Conservation (phyloP, 2,888 invertebrate genomes). For the Pandemis corylana region DNA sequence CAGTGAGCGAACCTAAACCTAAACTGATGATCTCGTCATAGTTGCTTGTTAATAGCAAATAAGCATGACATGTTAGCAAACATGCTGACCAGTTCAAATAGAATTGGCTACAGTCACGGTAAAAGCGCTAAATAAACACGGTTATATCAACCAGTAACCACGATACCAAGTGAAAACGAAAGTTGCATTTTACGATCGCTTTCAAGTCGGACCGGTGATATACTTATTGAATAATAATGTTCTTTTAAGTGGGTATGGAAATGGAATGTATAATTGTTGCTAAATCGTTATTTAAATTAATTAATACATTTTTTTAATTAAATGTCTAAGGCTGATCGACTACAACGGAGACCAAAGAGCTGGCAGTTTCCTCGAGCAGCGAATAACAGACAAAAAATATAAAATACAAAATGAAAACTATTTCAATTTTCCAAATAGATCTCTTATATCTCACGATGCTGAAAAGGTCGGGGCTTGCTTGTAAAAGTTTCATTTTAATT, state of each 20-base stretch:
- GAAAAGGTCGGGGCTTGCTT: no score
- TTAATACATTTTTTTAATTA: no score
- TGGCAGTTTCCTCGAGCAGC: no score
- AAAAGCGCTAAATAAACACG: conserved; percentile 21
- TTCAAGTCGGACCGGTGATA: conserved; percentile 11
- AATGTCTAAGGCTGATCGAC: no score
- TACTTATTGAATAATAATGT: conserved; percentile 31
- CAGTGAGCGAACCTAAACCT: no score
- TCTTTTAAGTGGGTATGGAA: conserved; percentile 6
- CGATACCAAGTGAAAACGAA: conserved; percentile 31
- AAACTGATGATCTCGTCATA: no score
- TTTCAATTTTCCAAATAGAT: no score
- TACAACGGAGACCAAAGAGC: no score
- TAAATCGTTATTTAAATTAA: not conserved
- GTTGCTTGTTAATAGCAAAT: not conserved
- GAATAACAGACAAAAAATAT: no score
- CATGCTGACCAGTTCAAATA: not conserved
- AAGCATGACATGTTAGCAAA: not conserved
- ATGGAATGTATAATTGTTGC: not conserved
- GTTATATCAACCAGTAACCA: not conserved
- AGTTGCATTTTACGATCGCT: conserved; percentile 22
- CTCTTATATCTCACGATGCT: no score
- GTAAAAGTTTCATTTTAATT: conserved; percentile 37
- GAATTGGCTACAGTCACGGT: conserved; percentile 26
- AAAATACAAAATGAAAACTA: no score